These are phyloP conservation scores for Gobio gobio DNA, from an alignment of 2,113 vertebrate species.

Conservation along the genomic window DNA sequence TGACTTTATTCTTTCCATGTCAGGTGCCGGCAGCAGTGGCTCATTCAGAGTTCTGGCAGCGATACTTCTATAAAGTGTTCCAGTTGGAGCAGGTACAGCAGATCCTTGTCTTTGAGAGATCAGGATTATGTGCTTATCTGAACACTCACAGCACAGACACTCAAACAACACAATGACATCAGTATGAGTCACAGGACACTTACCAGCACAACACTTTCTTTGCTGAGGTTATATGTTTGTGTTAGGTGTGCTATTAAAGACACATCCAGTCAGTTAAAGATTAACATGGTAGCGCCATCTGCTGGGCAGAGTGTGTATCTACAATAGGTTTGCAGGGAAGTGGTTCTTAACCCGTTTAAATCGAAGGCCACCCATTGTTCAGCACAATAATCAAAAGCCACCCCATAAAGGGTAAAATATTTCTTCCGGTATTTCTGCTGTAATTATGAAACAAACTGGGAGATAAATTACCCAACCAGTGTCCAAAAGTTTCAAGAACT, in stretches of 20 bases:
- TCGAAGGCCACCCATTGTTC: too few species aligned
- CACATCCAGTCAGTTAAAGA: not conserved
- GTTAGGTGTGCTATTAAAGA: not conserved
- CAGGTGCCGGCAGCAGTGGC: constrained; percentile 95
- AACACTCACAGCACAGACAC: not conserved
- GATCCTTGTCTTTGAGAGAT: not conserved
- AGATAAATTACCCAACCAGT: too few species aligned
- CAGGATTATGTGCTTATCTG: constrained; percentile 5
- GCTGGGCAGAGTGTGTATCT: not conserved
- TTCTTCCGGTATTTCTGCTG: too few species aligned
- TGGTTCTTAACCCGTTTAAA: not conserved
- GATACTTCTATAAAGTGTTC: constrained; percentile 97
- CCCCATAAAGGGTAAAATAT: too few species aligned
- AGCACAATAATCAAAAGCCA: too few species aligned
- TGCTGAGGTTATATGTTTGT: not conserved
- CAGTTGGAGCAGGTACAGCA: constrained; percentile 90
- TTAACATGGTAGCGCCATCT: not conserved
- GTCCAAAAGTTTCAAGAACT: not conserved
- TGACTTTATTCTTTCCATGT: not conserved
- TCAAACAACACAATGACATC: not conserved
- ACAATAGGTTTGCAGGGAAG: not conserved
- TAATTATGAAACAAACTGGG: too few species aligned
- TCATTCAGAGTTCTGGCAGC: constrained; percentile 95
- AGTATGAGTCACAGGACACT: not conserved
- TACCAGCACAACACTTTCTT: not conserved